A percentile compares a stretch with the other conserved stretches of the same genome.
phyloP scores from a whole-genome alignment of 1,140 invertebrate species.

The Alviniconcha marisindica region DNA sequence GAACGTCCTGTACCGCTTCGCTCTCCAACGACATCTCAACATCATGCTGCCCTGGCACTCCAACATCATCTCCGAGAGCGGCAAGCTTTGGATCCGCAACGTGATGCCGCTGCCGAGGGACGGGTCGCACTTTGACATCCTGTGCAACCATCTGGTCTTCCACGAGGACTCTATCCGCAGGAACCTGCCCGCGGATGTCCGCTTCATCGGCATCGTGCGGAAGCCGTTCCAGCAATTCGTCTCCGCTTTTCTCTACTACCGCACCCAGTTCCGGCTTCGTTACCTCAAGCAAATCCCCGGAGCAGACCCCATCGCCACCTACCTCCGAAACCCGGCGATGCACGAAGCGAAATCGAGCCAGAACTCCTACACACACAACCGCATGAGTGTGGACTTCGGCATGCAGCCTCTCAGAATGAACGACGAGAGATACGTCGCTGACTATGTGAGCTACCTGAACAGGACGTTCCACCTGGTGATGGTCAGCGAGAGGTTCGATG shows the following conservation, averaged over 20 bases:
- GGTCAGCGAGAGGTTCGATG: constrained; percentile 77
- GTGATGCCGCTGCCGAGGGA: constrained; percentile 32
- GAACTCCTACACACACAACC: constrained; percentile 36
- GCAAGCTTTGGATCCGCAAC: constrained; percentile 28
- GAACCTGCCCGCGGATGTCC: constrained; percentile 54
- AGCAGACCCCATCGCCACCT: constrained; percentile 50
- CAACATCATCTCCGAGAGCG: constrained; percentile 46
- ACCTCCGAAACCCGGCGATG: constrained; percentile 44
- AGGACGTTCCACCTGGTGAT: constrained; percentile 76
- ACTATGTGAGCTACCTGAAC: constrained; percentile 59
- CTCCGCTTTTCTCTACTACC: constrained; percentile 63
- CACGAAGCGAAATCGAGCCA: background rate
- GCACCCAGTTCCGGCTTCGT: constrained; percentile 36
- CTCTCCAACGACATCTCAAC: constrained; percentile 48
- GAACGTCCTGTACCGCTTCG: constrained; percentile 64
- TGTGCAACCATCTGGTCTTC: constrained; percentile 63
- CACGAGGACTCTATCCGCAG: constrained; percentile 47
- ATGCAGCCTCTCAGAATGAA: constrained; percentile 18
- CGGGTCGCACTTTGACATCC: constrained; percentile 47
- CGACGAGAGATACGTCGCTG: background rate
- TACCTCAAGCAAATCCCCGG: constrained; percentile 52
- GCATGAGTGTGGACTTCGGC: constrained; percentile 47
- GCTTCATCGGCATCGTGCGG: constrained; percentile 63
- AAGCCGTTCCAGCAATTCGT: constrained; percentile 64
- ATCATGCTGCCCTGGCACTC: constrained; percentile 55